Percentiles rank a stretch among this genome's conserved stretches.
Conservation (phyloP, 1,140 invertebrate genomes). For the Cecropterus lyciades region DNA sequence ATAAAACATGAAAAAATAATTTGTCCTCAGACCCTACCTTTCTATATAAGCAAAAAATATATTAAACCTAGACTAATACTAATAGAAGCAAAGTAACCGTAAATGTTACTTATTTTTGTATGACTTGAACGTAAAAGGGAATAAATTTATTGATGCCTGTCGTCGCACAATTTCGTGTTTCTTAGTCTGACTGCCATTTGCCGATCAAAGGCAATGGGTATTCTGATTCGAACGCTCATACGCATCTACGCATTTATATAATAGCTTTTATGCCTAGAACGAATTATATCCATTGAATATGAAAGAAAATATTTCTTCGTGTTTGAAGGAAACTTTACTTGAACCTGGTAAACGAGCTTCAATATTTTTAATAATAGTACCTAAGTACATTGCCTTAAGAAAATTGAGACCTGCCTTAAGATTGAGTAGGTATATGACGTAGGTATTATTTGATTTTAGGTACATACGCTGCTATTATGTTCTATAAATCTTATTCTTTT, state of each 20-base stretch:
- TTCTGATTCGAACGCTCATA: slow-evolving; percentile 16
- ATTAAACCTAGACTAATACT: no score
- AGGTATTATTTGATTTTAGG: no score
- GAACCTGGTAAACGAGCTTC: slow-evolving; percentile 7
- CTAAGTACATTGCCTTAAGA: neutral
- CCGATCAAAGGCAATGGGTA: slow-evolving; percentile 32
- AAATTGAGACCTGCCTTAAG: no score
- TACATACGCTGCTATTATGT: no score
- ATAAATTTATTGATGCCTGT: slow-evolving; percentile 50
- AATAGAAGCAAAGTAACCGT: no score
- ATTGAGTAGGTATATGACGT: no score
- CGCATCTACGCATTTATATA: slow-evolving; percentile 26
- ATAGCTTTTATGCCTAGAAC: slow-evolving; percentile 22
- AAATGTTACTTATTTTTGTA: no score
- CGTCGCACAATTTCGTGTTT: neutral
- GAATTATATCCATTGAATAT: slow-evolving; percentile 31
- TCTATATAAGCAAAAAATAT: no score
- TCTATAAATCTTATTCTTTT: no score
- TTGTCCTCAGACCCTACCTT: no score
- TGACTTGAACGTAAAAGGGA: slow-evolving; percentile 42
- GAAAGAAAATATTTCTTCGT: slow-evolving; percentile 26
- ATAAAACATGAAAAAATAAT: no score
- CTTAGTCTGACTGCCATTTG: slow-evolving; percentile 18
- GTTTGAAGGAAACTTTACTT: slow-evolving; percentile 1
- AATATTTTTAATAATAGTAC: slow-evolving; percentile 11